Conservation (phyloP, 2,797 vertebrate genomes). For the Acrossocheilus fasciatus region DNA sequence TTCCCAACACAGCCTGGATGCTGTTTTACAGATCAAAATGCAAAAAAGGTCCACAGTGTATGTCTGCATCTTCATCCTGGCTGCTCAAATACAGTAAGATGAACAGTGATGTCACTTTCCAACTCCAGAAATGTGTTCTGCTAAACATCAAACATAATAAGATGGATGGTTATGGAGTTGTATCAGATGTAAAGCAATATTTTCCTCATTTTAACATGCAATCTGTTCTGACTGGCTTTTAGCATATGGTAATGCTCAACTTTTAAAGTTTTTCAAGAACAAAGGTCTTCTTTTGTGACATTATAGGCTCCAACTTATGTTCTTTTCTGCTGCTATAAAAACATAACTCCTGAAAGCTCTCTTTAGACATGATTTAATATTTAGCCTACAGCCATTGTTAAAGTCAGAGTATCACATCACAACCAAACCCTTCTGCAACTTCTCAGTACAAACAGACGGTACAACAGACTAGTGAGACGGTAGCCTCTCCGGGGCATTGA, state of each 20-base stretch:
- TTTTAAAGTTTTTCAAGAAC: neutral
- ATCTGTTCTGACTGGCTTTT: slow-evolving; percentile 25
- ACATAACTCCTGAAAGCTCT: slow-evolving; percentile 14
- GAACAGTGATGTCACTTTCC: slow-evolving; percentile 28
- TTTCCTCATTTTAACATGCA: slow-evolving; percentile 3
- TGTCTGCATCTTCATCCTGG: neutral
- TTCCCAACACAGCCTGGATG: neutral
- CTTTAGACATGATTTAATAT: slow-evolving; percentile 37
- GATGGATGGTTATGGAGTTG: slow-evolving; percentile 12
- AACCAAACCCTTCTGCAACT: neutral
- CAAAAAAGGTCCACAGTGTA: neutral
- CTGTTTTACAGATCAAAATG: neutral
- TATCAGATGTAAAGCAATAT: slow-evolving; percentile 22
- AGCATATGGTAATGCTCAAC: slow-evolving; percentile 2
- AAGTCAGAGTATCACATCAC: slow-evolving; percentile 37
- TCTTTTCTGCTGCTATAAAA: slow-evolving; percentile 34
- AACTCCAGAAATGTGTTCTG: slow-evolving; percentile 45
- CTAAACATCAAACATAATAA: slow-evolving; percentile 18
- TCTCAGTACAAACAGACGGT: slow-evolving; percentile 33
- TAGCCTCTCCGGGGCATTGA: neutral
- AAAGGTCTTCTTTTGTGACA: slow-evolving; percentile 10
- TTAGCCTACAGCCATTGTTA: slow-evolving; percentile 27
- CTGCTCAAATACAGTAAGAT: slow-evolving; percentile 1
- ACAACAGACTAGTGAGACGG: slow-evolving; percentile 5
- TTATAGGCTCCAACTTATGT: neutral